phyloP scores from a whole-genome alignment of 2,113 vertebrate species.

The Aegypius monachus region DNA sequence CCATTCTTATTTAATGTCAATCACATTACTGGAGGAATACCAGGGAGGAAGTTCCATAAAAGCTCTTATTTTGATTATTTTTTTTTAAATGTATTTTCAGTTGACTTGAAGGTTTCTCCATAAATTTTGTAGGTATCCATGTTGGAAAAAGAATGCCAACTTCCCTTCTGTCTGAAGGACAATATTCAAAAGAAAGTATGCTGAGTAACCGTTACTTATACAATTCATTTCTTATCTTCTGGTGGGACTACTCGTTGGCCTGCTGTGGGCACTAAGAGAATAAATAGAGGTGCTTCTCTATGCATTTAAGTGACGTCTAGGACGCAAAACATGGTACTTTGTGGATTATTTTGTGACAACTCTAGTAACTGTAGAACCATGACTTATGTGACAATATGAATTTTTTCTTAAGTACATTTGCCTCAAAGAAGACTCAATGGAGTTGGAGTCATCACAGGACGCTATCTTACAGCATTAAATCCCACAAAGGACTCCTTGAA shows the following conservation, averaged over 20 bases:
- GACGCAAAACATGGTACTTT: neutral
- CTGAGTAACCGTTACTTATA: neutral
- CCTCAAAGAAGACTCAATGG: neutral
- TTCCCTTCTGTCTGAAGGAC: neutral
- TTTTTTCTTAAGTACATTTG: neutral
- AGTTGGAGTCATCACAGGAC: neutral
- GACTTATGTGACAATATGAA: neutral
- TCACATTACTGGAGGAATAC: neutral
- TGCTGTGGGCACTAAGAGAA: neutral
- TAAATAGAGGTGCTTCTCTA: neutral
- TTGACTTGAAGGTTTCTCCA: neutral
- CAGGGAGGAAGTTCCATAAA: neutral
- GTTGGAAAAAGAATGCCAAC: neutral
- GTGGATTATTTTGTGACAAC: neutral
- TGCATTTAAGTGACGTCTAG: neutral
- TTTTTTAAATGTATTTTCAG: neutral
- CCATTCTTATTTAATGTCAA: neutral
- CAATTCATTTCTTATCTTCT: neutral
- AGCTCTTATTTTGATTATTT: neutral
- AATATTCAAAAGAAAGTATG: neutral
- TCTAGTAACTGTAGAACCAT: neutral
- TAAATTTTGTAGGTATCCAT: neutral
- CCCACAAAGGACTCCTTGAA: neutral
- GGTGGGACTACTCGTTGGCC: neutral
- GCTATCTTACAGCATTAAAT: neutral